phyloP scores from a whole-genome alignment of 2,113 vertebrate genomes.

The Megaceryle maxima region DNA sequence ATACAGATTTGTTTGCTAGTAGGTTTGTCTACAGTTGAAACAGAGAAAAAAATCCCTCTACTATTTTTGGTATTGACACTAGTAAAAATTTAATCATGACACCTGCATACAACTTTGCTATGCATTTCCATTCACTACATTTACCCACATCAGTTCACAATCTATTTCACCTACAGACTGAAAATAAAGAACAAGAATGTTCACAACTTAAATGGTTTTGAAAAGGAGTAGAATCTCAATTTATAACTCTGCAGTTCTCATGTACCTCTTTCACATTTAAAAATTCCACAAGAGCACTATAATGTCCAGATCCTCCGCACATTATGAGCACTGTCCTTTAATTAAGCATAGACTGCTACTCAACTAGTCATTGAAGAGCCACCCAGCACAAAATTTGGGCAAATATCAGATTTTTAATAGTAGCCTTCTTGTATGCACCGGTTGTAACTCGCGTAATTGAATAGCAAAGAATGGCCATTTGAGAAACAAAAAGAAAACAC shows the following conservation, averaged over 20 bases:
- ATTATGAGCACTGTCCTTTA: not conserved
- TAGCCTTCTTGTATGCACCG: not conserved
- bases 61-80: not conserved
- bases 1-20: not conserved
- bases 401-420: not conserved
- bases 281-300: not conserved
- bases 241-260: not conserved
- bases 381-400: not conserved
- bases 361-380: not conserved
- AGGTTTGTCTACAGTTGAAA: not conserved
- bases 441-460: not conserved
- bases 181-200: not conserved
- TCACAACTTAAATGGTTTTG: not conserved
- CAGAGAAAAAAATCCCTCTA: not conserved
- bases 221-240: not conserved
- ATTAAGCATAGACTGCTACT: not conserved
- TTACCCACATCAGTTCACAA: not conserved
- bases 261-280: not conserved
- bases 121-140: not conserved
- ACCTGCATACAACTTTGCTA: not conserved
- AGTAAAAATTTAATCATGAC: not conserved
- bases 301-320: not conserved
- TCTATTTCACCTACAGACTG: rapidly evolving
- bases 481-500: not conserved
- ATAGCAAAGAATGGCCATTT: not conserved